Percentiles rank a stretch among this genome's conserved stretches.
Evolutionary conservation across 2,888 invertebrate genomes (phyloP).

Genomic region (Pyrochroa serraticornis): DNA sequence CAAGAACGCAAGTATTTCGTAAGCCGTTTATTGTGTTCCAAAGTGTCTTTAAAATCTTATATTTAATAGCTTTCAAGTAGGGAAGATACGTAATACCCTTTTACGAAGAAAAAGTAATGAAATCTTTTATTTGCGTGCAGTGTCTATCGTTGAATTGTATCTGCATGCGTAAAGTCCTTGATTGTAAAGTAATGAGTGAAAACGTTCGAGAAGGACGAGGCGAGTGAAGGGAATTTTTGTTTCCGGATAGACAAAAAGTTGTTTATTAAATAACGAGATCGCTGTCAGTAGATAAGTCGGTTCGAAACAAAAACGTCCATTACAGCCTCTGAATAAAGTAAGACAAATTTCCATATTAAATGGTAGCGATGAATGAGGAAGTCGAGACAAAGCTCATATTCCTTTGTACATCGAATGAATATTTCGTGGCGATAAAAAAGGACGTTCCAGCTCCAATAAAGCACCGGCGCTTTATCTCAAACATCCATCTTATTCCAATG

Average conservation of each 20-base stretch:
- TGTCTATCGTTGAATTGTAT: too few species aligned
- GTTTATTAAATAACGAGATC: conserved; percentile 6
- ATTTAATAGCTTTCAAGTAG: too few species aligned
- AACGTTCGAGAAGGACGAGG: not conserved
- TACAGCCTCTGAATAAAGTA: not conserved
- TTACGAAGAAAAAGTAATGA: too few species aligned
- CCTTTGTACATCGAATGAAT: conserved; percentile 23
- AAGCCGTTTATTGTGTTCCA: too few species aligned
- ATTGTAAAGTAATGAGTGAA: too few species aligned
- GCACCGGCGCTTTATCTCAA: conserved; percentile 43
- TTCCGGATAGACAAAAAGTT: not conserved
- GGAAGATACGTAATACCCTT: too few species aligned
- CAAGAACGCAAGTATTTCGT: too few species aligned
- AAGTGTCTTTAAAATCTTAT: too few species aligned
- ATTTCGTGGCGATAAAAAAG: conserved; percentile 34
- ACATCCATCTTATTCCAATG: conserved; percentile 41
- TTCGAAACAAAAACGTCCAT: not conserved
- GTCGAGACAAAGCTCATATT: conserved; percentile 8
- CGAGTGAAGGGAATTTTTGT: not conserved
- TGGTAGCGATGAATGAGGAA: not conserved
- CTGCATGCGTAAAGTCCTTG: too few species aligned
- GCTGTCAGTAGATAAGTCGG: not conserved
- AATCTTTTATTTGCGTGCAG: too few species aligned
- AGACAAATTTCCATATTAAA: conserved; percentile 5
- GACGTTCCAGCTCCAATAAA: conserved; percentile 39